phyloP scores from a whole-genome alignment of 2,888 invertebrate species.

The Cephus spinipes region DNA sequence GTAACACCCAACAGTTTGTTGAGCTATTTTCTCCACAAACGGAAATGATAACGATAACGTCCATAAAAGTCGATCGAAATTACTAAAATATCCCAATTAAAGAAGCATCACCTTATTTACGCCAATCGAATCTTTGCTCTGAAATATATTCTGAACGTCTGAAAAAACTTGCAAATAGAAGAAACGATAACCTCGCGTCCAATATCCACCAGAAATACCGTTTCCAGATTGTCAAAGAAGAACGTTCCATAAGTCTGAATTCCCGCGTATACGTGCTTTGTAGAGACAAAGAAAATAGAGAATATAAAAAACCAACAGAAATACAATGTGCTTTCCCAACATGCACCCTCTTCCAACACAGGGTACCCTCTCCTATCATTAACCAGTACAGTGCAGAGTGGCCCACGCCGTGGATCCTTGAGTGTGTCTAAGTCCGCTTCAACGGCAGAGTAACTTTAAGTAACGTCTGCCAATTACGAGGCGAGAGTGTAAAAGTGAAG shows the following conservation, averaged over 20 bases:
- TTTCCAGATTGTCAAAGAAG: background rate
- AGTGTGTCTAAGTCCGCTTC: background rate
- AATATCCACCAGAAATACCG: background rate
- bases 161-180: background rate
- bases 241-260: background rate
- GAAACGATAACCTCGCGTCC: background rate
- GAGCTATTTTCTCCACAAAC: background rate
- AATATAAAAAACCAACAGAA: background rate
- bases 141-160: background rate
- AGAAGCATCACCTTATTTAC: background rate
- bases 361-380: background rate
- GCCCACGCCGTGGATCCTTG: background rate
- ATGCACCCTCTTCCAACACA: background rate
- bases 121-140: background rate
- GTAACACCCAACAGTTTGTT: background rate
- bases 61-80: background rate
- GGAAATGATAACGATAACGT: background rate
- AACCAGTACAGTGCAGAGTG: background rate
- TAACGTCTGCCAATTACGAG: constrained; percentile 5
- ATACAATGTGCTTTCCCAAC: background rate
- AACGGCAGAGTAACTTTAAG: background rate
- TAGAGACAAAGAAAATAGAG: background rate
- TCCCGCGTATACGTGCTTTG: background rate
- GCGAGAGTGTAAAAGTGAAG: constrained; percentile 2
- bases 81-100: background rate